Percentiles rank a stretch among this genome's conserved stretches.
Evolutionary conservation across 2,113 vertebrate species (phyloP).

Genomic region (Athene noctua): DNA sequence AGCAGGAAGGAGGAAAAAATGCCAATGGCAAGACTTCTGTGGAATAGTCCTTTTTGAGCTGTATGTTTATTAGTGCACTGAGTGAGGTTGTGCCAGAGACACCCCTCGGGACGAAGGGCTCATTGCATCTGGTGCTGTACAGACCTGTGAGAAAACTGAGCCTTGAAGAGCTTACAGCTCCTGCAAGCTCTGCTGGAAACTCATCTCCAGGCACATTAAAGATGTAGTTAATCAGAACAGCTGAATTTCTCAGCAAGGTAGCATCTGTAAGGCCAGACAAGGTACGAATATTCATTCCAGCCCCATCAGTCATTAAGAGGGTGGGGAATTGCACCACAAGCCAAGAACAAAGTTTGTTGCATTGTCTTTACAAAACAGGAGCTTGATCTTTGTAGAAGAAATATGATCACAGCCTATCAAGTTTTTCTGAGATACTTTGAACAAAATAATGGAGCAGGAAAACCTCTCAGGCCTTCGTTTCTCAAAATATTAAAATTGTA

Average conservation of each 20-base stretch:
- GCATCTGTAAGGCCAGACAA: not conserved
- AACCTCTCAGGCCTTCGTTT: slow-evolving; percentile 1
- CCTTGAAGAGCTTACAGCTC: not conserved
- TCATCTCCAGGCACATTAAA: not conserved
- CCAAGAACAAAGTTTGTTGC: not conserved
- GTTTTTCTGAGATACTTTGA: not conserved
- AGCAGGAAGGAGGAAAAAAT: not conserved
- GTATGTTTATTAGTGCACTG: not conserved
- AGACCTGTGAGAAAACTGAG: not conserved
- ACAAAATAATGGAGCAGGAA: not conserved
- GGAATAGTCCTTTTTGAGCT: not conserved
- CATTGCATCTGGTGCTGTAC: not conserved
- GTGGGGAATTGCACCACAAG: not conserved
- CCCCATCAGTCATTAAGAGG: not conserved
- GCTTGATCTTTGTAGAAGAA: not conserved
- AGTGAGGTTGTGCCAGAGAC: not conserved
- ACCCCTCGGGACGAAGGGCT: rapidly evolving
- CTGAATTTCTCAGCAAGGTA: not conserved
- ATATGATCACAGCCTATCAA: not conserved
- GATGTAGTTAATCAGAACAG: not conserved
- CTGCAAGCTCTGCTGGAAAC: not conserved
- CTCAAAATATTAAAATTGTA: slow-evolving; percentile 10
- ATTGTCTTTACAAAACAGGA: not conserved
- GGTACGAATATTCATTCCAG: not conserved
- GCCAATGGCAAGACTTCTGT: not conserved